Base-by-base conservation (phyloP, 2,113 vertebrate species). In the Helogale parvula region DNA sequence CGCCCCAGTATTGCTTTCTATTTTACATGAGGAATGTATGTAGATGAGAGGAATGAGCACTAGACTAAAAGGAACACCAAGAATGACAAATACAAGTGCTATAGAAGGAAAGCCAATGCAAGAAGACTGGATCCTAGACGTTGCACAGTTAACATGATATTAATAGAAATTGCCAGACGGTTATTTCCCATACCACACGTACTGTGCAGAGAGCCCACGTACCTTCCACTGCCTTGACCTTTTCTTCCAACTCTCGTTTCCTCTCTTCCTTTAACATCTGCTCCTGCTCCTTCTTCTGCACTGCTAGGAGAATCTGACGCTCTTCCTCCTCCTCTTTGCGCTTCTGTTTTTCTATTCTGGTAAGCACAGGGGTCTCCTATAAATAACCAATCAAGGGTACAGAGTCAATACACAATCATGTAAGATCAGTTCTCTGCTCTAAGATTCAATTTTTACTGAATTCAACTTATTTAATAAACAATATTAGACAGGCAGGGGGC, bases 191-290 rank as follows among this genome's bases (percentile, higher is more conserved):
- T 1, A 33, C 16, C 38, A 52, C 41, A 54, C 0, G 47, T 82
- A 16, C 80, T 57, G 63, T 0, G 13, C 5, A 12, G 47, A 25
- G 74, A 57, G 17, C 0, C 0, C 80, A 93, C 16, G 0, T 98
- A 99, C 99, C 99, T 99, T 99, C 99, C 65, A 99, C 99, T 3
- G 99, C 99, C 98, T 99, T 99, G 94, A 99, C 99, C 94, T 99
- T 99, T 96, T 99, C 99, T 91, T 99, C 98, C 98, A 99, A 98
- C 95, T 99, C 99, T 82, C 99, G 98, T 94, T 99, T 99, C 23
- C 99, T 99, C 97, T 99, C 99, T 71, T 99, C 99, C 97, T 99
- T 99, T 16, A 99, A 98, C 93, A 99, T 98, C 96, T 99, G 99
- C 27, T 99, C 99, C 92, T 99, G 99, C 97, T 99, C 99, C 83